A percentile compares a stretch with the other conserved stretches of the same genome.
phyloP scores from a whole-genome alignment of 2,888 invertebrate species.

The Phorcus lineatus region DNA sequence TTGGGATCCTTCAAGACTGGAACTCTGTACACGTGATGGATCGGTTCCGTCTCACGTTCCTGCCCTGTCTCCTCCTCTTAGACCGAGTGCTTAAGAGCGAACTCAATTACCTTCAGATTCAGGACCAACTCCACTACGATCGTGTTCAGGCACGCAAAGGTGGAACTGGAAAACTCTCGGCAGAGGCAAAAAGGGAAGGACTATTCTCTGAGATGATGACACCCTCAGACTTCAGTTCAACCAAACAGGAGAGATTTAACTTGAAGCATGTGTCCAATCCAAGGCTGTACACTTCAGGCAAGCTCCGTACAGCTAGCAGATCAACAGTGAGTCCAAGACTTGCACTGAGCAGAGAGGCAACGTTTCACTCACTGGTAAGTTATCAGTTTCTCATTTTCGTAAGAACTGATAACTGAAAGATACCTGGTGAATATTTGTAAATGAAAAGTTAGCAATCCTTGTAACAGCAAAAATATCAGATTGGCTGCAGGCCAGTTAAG shows the following conservation, averaged over 20 bases:
- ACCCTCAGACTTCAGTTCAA: background rate
- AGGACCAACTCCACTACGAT: slow-evolving; percentile 66
- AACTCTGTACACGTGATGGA: slow-evolving; percentile 36
- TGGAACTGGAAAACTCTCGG: slow-evolving; percentile 36
- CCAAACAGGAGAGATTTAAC: slow-evolving; percentile 32
- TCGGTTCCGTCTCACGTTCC: slow-evolving; percentile 61
- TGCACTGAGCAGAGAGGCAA: slow-evolving; percentile 32
- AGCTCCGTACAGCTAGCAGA: slow-evolving; percentile 23
- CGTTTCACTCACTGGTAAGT: slow-evolving; percentile 30
- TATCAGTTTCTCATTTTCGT: background rate
- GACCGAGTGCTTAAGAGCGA: slow-evolving; percentile 67
- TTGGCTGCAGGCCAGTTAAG: no score
- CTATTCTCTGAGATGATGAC: background rate
- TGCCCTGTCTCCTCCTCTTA: slow-evolving; percentile 65
- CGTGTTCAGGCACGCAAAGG: slow-evolving; percentile 63
- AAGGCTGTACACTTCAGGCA: slow-evolving; percentile 52
- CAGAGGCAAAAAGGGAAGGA: background rate
- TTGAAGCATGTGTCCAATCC: slow-evolving; percentile 62
- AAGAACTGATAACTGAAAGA: no score
- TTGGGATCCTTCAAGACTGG: slow-evolving; percentile 64
- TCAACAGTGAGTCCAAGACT: background rate
- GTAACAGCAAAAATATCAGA: no score
- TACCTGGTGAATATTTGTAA: no score
- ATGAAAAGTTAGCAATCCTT: no score
- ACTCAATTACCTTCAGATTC: slow-evolving; percentile 50